Evolutionary conservation across 2,888 invertebrate species (phyloP).

Genomic region (Mimumesa dahlbomi): DNA sequence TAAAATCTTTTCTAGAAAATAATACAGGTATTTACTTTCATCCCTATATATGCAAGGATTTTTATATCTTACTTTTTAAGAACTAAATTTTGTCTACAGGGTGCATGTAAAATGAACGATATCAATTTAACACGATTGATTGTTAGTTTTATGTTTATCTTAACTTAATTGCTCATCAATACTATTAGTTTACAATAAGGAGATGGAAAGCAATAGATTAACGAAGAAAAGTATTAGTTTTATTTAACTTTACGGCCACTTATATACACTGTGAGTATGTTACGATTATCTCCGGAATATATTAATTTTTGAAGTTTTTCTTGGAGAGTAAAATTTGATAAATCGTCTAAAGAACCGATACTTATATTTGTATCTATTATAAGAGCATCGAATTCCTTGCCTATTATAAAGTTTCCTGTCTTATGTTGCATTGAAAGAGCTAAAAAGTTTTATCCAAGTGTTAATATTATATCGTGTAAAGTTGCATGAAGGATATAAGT

Average conservation of each 20-base stretch:
- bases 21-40: slow-evolving; percentile 29
- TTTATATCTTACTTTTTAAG: background rate
- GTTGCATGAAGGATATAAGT: background rate
- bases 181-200: too few relatives aligned
- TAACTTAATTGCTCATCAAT: too few relatives aligned
- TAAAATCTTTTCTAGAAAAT: slow-evolving; percentile 84
- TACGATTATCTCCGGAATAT: slow-evolving; percentile 91
- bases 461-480: slow-evolving; percentile 13
- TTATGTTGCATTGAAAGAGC: slow-evolving; percentile 88
- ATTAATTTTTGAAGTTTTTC: slow-evolving; percentile 89
- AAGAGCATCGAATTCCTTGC: slow-evolving; percentile 94
- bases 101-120: too few relatives aligned
- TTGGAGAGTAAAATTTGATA: slow-evolving; percentile 81
- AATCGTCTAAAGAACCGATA: slow-evolving; percentile 82
- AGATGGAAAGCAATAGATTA: too few relatives aligned
- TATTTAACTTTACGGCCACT: slow-evolving; percentile 84
- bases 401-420: slow-evolving; percentile 90
- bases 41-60: background rate
- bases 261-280: slow-evolving; percentile 89
- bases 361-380: slow-evolving; percentile 85
- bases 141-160: too few relatives aligned
- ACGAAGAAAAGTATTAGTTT: slow-evolving; percentile 4
- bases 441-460: slow-evolving; percentile 76
- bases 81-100: background rate
- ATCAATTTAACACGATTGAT: too few relatives aligned